Conservation (phyloP, 2,797 vertebrate species). For the Champsocephalus esox region DNA sequence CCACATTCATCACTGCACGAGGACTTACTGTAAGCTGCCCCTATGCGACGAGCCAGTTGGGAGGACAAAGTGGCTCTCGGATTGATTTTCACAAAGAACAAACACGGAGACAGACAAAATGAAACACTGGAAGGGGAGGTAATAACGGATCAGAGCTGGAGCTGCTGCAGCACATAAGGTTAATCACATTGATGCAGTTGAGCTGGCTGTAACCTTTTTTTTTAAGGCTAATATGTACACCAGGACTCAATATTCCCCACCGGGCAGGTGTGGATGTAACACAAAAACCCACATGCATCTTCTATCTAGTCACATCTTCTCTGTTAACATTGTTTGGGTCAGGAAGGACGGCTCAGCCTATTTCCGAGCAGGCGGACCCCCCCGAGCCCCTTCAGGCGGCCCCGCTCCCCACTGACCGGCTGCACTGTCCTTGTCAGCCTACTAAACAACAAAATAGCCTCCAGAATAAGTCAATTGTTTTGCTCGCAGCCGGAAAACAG, state of each 20-base stretch:
- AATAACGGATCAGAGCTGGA: slow-evolving; percentile 50
- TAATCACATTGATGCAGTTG: slow-evolving; percentile 52
- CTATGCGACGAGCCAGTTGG: slow-evolving; percentile 60
- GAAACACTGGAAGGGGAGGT: slow-evolving; percentile 46
- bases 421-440: slow-evolving; percentile 72
- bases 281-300: slow-evolving; percentile 32
- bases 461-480: slow-evolving; percentile 78
- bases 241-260: slow-evolving; percentile 9
- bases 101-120: slow-evolving; percentile 54
- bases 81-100: slow-evolving; percentile 74
- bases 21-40: slow-evolving; percentile 49
- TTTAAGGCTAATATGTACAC: slow-evolving; percentile 25
- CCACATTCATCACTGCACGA: slow-evolving; percentile 75
- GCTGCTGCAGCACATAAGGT: slow-evolving; percentile 42
- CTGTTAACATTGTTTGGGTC: slow-evolving; percentile 55
- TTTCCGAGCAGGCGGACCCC: slow-evolving; percentile 67
- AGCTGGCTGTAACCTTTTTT: slow-evolving; percentile 40
- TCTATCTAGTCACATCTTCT: slow-evolving; percentile 54
- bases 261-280: slow-evolving; percentile 3
- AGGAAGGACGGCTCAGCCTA: slow-evolving; percentile 54
- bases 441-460: slow-evolving; percentile 78
- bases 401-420: slow-evolving; percentile 64
- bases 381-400: slow-evolving; percentile 63
- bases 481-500: slow-evolving; percentile 64
- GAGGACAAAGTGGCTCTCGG: slow-evolving; percentile 56